Evolutionary conservation across 2,888 invertebrate species (phyloP), one percentile per base, ranked within the genome.

Genomic region (Bellardia bayeri): DNA sequence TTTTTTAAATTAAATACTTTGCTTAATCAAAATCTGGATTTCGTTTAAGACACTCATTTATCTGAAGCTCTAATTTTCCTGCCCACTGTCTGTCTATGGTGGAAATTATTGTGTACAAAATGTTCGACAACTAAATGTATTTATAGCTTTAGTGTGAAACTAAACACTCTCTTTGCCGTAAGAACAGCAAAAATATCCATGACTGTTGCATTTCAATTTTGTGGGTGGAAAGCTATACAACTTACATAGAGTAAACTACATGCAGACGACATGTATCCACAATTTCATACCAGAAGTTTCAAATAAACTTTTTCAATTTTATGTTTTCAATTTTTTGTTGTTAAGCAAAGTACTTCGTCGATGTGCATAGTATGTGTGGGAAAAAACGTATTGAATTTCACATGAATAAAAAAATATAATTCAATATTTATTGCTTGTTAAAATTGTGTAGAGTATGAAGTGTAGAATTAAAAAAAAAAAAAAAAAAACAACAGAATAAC

Each of bases 341-440:
- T 11, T 13, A 11, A 45, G n/a, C 40, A n/a, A 42, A 80, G 33
- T 42, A 74, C 49, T 75, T 45, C 80, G 63, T 68, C 33, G 40
- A 63, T 80, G 75, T n/a, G n/a, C n/a, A n/a, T n/a, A n/a, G n/a
- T 69, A 76, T 82, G 82, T 82, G 82, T 82, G 85, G 51, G 85
- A 80, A 88, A 87, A 83, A 74, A 64, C 40, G 81, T 88, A 88
- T 88, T 87, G 88, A 88, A 87, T 88, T 88, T 88, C 87, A 81
- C 45, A 69, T 45, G 33, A 71, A 64, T 74, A 14, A 42, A 54
- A 56, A 71, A 33, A 76, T 71, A 85, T 88, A 87, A 85, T 88
- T 83, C 88, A 87, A 87, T 87, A 88, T 88, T 88, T 88, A 88
- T 88, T 88, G 88, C 87, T 86, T 85, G 88, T 88, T 87, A 88